Evolutionary conservation across 2,888 invertebrate species (phyloP), one percentile per base, ranked within the genome.

Genomic region (Monopis laevigella): DNA sequence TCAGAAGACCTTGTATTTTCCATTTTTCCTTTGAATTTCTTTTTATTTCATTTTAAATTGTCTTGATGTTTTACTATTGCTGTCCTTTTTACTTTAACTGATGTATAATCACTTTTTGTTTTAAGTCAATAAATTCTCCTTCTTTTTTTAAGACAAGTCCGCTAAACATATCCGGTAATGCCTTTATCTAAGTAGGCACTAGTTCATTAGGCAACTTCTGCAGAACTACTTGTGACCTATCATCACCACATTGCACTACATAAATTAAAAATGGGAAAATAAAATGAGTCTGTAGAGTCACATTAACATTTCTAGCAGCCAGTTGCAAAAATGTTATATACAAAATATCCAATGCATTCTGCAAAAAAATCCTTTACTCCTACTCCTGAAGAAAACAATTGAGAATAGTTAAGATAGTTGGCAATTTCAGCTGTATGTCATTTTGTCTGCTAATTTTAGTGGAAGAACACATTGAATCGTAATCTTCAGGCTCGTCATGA

Each of bases 241-340:
- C 88, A 39, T 87, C 86, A 1, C 92, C 92, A 62, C 89, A 89
- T 51, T 88, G 87, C 1, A 93, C 92, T 34, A 90, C 81, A 46
- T 87, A 82, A 39, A 88, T 84, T 24, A 93, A 74, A 56, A 93
- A 89, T 56, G 91, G 87, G 52, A 90, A 85, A 42, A 92, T 89
- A 58, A 93, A 93, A 59, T 91, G 87, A 1, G 92, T 90, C 59
- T 92, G 91, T 39, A 92, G 91, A 1, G 92, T 90, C 0, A 93
- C 83, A 52, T 89, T 87, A n/a, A 91, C 90, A 53, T 89, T 88
- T 54, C 85, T 82, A 2, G 84, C 85, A 29, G 86, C 88, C 39
- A 89, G 78, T 49, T 88, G 86, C 18, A 87, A 84, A 54, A 92
- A 90, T 19, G 88, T 86, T 44, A 84, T 84, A 52, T 88, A 88